phyloP scores from a whole-genome alignment of 2,797 vertebrate species.

The Ctenochaetus hawaiiensis region DNA sequence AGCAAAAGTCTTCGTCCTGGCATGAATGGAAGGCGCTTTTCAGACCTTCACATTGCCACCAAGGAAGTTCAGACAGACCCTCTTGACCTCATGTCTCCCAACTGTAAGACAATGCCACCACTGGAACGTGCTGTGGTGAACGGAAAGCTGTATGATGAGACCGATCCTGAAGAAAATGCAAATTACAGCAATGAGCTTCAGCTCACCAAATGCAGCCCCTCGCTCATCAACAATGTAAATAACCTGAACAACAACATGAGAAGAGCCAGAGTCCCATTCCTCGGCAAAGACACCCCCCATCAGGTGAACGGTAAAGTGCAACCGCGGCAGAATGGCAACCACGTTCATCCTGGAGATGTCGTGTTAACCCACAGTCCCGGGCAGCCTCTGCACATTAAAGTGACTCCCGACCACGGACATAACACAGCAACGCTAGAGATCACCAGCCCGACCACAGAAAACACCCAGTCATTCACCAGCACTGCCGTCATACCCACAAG shows the following conservation, averaged over 20 bases:
- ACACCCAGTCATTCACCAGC: conserved; percentile 92
- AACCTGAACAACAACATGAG: conserved; percentile 87
- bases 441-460: conserved; percentile 92
- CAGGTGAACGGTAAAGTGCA: conserved; percentile 89
- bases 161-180: conserved; percentile 85
- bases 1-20: conserved; percentile 91
- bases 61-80: conserved; percentile 97
- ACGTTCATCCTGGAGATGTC: conserved; percentile 90
- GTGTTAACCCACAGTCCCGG: conserved; percentile 93
- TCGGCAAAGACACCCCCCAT: conserved; percentile 87
- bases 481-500: conserved; percentile 96
- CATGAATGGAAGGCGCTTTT: conserved; percentile 92
- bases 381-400: conserved; percentile 96
- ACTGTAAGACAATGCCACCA: conserved; percentile 87
- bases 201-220: conserved; percentile 84
- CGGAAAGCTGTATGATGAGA: conserved; percentile 90
- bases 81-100: conserved; percentile 85
- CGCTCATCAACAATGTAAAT: conserved; percentile 84
- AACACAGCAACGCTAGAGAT: conserved; percentile 95
- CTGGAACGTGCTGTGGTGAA: conserved; percentile 90
- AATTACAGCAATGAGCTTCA: conserved; percentile 87
- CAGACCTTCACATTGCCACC: conserved; percentile 92
- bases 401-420: conserved; percentile 93
- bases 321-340: conserved; percentile 89
- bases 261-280: conserved; percentile 89